Conservation (phyloP, 2,888 invertebrate genomes). For the Notocelia uddmanniana region DNA sequence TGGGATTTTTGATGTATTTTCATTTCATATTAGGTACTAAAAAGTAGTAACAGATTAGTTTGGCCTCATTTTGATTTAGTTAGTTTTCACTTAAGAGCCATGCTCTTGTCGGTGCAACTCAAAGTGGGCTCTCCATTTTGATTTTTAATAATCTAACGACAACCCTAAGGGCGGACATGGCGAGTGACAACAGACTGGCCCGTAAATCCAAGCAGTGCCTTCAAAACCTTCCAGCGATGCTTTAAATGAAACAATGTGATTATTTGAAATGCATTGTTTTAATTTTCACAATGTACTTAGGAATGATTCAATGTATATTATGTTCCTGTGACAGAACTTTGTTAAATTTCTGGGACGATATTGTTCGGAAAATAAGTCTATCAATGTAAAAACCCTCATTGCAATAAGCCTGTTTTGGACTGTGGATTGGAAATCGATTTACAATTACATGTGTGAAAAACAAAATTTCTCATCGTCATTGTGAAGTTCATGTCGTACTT, state of each 20-base stretch:
- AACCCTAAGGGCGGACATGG: constrained; percentile 49
- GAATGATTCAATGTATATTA: background rate
- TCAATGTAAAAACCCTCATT: background rate
- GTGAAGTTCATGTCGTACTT: background rate
- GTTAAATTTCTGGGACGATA: background rate
- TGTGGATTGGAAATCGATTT: background rate
- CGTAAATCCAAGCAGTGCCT: constrained; percentile 59
- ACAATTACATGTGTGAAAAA: constrained; percentile 1
- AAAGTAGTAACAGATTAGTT: background rate
- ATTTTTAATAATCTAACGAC: background rate
- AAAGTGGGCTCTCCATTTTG: too few relatives aligned
- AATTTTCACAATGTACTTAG: constrained; percentile 22
- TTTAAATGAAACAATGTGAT: constrained; percentile 54
- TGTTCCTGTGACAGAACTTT: constrained; percentile 1
- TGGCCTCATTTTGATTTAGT: too few relatives aligned
- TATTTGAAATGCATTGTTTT: constrained; percentile 25
- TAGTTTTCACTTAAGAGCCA: too few relatives aligned
- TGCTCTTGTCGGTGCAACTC: too few relatives aligned
- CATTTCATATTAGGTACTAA: background rate
- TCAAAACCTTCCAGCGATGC: constrained; percentile 59
- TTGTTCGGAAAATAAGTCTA: background rate
- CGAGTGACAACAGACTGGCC: constrained; percentile 67
- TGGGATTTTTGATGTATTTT: background rate
- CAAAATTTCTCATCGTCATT: background rate
- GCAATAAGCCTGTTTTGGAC: background rate